Evolutionary conservation across 1,140 invertebrate species (phyloP), one percentile per base, ranked within the genome.

Genomic region (Idris sp.): DNA sequence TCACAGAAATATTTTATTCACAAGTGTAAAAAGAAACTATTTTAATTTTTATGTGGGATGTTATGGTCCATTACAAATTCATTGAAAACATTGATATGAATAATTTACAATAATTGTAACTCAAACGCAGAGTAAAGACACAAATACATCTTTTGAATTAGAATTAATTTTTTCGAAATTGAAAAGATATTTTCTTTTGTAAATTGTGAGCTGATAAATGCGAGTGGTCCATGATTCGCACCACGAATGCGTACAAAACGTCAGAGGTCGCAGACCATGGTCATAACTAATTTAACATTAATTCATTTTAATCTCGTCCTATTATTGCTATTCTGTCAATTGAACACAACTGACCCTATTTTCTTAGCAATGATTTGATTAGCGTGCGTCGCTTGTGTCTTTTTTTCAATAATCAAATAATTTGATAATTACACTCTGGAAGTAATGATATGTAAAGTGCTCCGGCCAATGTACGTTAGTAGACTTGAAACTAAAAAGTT

Each of bases 271-370:
- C 38, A 49, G 54, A 25, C 62, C 28, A 68, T 56, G 43, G 48
- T 49, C 56, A 41, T 64, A 73, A 48, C 46, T 74, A 67, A 67
- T 74, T 74, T 74, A 74, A 67, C 48, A 28, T 68, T 74, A 74
- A 74, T 74, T 74, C 49, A 61, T 68, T 49, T 62, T 61, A 74
- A 74, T 74, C 62, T 74, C 71, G 71, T 56, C 56, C 71, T 67
- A 67, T 74, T 62, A 74, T 74, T 74, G 62, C 71, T 62, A 53
- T 59, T 74, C 54, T 43, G 61, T 67, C 54, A 65, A 61, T 67
- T 67, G 71, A 67, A 67, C 26, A 49, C 14, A 53, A 46, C 61
- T 74, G 71, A 74, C 71, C 71, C 54, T 74, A 53, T 65, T 65
- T 61, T 59, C 61, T 51, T 53, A 31, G 46, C 40, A 74, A 65